Evolutionary conservation across 2,113 vertebrate species (phyloP).

Genomic region (Sylvilagus bachmani): DNA sequence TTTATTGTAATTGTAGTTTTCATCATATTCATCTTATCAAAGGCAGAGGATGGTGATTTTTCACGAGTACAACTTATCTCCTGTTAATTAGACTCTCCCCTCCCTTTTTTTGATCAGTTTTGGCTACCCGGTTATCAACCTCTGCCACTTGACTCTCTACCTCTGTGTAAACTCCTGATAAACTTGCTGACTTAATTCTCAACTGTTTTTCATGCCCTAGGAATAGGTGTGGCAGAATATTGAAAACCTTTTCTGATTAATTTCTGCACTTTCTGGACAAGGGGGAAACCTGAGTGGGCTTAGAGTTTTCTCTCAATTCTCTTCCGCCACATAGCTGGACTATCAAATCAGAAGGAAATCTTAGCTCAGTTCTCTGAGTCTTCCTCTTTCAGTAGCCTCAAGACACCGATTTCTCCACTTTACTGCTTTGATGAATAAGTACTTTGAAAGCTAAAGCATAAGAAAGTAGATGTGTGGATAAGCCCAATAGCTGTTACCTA

Average conservation of each 20-base stretch:
- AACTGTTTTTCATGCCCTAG: neutral
- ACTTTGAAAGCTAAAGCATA: neutral
- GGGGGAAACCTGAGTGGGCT: neutral
- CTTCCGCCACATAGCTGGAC: neutral
- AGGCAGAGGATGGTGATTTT: neutral
- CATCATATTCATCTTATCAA: neutral
- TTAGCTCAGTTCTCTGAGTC: neutral
- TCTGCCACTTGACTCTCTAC: neutral
- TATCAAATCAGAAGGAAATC: neutral
- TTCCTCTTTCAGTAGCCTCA: neutral
- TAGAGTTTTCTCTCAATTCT: neutral
- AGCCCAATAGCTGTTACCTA: neutral
- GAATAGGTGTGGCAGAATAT: neutral
- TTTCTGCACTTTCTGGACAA: neutral
- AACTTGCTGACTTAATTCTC: neutral
- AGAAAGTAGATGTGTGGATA: neutral
- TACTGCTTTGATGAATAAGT: constrained; percentile 28
- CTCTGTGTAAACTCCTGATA: neutral
- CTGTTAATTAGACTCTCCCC: neutral
- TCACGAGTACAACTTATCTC: no score
- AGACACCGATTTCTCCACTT: neutral
- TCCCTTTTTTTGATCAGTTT: neutral
- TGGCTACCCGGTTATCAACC: neutral
- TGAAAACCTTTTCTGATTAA: neutral
- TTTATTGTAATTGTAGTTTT: neutral